Evolutionary conservation across 1,140 invertebrate species (phyloP), one percentile per base, ranked within the genome.

Genomic region (Drosophila serrata): DNA sequence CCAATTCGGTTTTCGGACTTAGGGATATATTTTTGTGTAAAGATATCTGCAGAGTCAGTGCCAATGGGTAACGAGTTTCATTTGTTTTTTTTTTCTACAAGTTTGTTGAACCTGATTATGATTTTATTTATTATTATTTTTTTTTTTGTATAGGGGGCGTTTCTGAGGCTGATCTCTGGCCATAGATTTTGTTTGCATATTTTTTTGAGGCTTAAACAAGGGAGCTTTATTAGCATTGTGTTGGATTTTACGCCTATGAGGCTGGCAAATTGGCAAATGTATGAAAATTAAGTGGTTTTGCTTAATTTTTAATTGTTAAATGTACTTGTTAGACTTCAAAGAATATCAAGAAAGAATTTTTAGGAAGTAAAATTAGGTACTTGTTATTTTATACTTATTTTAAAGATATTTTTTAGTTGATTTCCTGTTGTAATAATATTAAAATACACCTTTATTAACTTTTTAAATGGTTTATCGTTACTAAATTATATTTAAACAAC

Each of bases 81-180:
- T 72, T 70, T 45, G 68, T 53, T 33, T 53, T 29, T 33, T 53
- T 29, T 33, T 11, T 62, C 27, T 15, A 22, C 29, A 35, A 73
- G 69, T 73, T 73, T 73, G 53, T 73, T 73, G 69, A 73, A 73
- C 69, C 69, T 73, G 69, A 73, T 72, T 49, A 73, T 22, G 35
- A 24, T 70, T 45, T 53, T 33, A 33, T 29, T 24, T 24, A 3
- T 33, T 11, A 57, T 24, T 48, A 57, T 69, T 69, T 37, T 15
- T 11, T 68, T 69, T 59, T 31, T 5, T 6, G 27, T 27, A 27
- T 40, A 40, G 68, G 68, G 65, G 65, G 65, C 68, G 65, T 42
- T 72, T 15, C 43, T 27, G 31, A 5, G n/a, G 19, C 24, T 42
- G 43, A 17, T 35, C 43, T 17, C 4, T 8, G 24, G 29, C 46